phyloP scores from a whole-genome alignment of 1,140 invertebrate species.

The Ridgeia piscesae region DNA sequence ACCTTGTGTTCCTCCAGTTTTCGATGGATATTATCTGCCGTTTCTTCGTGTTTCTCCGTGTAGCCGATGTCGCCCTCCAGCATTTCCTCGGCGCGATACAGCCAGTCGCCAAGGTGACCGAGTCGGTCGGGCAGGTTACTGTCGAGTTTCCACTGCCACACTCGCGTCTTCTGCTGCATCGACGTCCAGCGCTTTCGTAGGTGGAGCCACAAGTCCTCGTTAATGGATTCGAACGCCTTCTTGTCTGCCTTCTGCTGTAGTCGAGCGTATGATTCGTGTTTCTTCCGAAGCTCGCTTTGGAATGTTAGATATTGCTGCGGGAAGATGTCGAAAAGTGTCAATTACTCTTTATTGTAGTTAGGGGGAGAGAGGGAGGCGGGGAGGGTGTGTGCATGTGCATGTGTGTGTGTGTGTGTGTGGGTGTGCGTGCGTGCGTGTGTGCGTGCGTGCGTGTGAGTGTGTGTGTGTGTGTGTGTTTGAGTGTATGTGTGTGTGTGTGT shows the following conservation, averaged over 20 bases:
- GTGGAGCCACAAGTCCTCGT: slow-evolving; percentile 33
- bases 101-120: slow-evolving; percentile 82
- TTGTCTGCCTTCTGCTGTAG: slow-evolving; percentile 29
- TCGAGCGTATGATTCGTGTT: slow-evolving; percentile 32
- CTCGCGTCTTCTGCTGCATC: slow-evolving; percentile 65
- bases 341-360: no score
- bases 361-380: no score
- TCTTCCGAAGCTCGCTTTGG: slow-evolving; percentile 32
- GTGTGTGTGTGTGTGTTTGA: no score
- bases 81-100: slow-evolving; percentile 81
- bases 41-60: slow-evolving; percentile 18
- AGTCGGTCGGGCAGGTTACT: slow-evolving; percentile 80
- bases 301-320: slow-evolving; percentile 36
- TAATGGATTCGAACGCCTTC: slow-evolving; percentile 21
- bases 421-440: no score
- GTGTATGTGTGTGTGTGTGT: no score
- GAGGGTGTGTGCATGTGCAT: no score
- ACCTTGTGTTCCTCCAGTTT: slow-evolving; percentile 86
- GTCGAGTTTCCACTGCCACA: slow-evolving; percentile 83
- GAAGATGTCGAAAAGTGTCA: slow-evolving; percentile 13
- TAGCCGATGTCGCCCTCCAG: slow-evolving; percentile 58
- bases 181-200: slow-evolving; percentile 38
- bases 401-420: no score
- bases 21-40: slow-evolving; percentile 24
- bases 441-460: no score